Base-by-base conservation (phyloP, 1,140 invertebrate species). In the Aricia agestis region DNA sequence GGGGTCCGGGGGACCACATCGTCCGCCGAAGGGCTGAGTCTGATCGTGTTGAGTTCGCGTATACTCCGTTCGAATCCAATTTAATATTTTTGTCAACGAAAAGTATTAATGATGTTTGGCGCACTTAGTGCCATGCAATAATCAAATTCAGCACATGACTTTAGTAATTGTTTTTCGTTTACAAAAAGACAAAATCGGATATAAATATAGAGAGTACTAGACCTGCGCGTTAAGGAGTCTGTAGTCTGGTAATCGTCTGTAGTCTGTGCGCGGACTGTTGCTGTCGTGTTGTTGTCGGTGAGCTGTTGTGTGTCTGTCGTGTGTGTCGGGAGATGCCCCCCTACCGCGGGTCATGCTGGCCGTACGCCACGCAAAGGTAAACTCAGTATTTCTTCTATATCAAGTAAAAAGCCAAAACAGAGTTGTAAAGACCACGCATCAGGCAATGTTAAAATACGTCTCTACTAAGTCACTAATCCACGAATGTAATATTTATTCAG, bases 361-460 rank as follows among this genome's bases (percentile, higher is more conserved):
- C 70, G 78, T 79, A 31, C 83, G 84, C 81, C 82, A 81, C 74
- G 84, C 83, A 74, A 84, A 85, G 84, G 84, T 86, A 82, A 61
- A 36, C 36, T 36, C 9, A 36, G 36, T 9, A 36, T 7, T 36
- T 7, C 36, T 25, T 9, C 9, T 6, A 36, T 36, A 36, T 7
- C 36, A 36, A 5, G 36, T 36, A 36, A 36, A 9, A 9, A 36
- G 36, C 36, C 5, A 9, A 9, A 1, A 36, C 9, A 9, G 9
- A 36, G 9, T 36, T 36, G 1, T 5, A 36, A 6, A 9, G 5
- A 36, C 36, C 36, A 36, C 25, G 3, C 1, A 25, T 25, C 6
- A 36, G 9, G 36, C 36, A 2, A 2, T 36, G 5, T 36, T 36
- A 9, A 36, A 36, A 5, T 36, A 36, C 36, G 25, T 25, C 1